Base-by-base conservation (phyloP, 2,888 invertebrate genomes). In the Microplitis manilae region DNA sequence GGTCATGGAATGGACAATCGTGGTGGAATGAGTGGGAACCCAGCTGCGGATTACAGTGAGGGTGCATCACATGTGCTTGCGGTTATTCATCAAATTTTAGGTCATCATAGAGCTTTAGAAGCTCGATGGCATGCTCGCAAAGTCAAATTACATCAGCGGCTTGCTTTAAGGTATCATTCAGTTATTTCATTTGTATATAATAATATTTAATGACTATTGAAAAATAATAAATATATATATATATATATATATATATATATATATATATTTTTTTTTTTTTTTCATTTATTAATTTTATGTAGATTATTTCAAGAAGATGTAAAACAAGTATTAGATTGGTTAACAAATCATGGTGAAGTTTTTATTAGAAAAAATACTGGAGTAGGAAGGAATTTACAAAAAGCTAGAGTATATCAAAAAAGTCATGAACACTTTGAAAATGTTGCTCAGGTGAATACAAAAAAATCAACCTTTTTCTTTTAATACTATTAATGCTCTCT, bases 351-450 rank as follows among this genome's bases (percentile, higher is more conserved):
- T 87, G 99, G 99, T 17, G 98, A 98, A 91, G 97, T 97, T 20
- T 99, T 99, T 90, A 93, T 99, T 73, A 94, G 96, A 85, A 98
- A 98, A 89, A 98, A 98, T 90, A 96, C 96, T n/a, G 97, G 98
- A 69, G 97, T 98, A 81, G 98, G 98, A 77, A 93, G 97, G 84
- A 98, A 97, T 91, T 92, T 98, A 84, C 97, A 97, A 89, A 97
- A 98, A 90, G 97, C 98, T 65, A 93, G 97, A 84, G 97, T 97
- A 7, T 96, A 98, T 90, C 98, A 98, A 91, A 98, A 98, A 91
- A 98, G 98, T 90, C 98, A 99, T 89, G 97, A 98, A 90, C 98
- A 98, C 91, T 99, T 99, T 89, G 98, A 99, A 92, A 97, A 97
- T 90, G 98, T 99, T 79, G 98, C 98, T 69, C 96, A 97, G 94